Conservation (phyloP, 2,113 vertebrate species). For the Solea senegalensis region DNA sequence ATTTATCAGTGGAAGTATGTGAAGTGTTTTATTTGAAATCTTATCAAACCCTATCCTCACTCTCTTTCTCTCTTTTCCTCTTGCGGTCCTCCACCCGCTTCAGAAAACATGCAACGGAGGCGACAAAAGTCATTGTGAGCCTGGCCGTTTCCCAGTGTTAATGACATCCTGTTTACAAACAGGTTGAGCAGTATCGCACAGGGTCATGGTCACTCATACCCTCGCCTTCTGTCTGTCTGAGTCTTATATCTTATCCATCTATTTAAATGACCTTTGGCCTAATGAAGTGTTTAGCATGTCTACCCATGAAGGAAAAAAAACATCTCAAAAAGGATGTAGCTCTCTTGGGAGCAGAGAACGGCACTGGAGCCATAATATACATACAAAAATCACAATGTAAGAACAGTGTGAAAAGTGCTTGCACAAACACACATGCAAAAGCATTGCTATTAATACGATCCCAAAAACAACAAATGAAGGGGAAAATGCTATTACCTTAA, state of each 20-base stretch:
- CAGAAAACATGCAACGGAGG: constrained; percentile 12
- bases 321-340: constrained; percentile 2
- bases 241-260: constrained; percentile 69
- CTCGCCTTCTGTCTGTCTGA: constrained; percentile 82
- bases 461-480: constrained; percentile 49
- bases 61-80: neutral
- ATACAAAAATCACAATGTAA: constrained; percentile 29
- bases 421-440: constrained; percentile 10
- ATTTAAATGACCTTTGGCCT: constrained; percentile 77
- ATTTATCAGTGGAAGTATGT: constrained; percentile 63
- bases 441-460: constrained; percentile 37
- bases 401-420: constrained; percentile 19
- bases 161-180: constrained; percentile 99
- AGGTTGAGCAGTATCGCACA: constrained; percentile 82
- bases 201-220: constrained; percentile 87
- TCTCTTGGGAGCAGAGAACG: constrained; percentile 7
- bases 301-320: neutral
- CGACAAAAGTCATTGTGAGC: constrained; percentile 87
- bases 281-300: constrained; percentile 19
- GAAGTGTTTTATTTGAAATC: constrained; percentile 64
- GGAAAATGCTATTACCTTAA: constrained; percentile 57
- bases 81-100: neutral
- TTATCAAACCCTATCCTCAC: constrained; percentile 36
- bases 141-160: constrained; percentile 90
- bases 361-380: constrained; percentile 3